A percentile compares a stretch with the other conserved stretches of the same genome.
Conservation (phyloP, 2,113 vertebrate genomes). For the Hydrolagus affinis region DNA sequence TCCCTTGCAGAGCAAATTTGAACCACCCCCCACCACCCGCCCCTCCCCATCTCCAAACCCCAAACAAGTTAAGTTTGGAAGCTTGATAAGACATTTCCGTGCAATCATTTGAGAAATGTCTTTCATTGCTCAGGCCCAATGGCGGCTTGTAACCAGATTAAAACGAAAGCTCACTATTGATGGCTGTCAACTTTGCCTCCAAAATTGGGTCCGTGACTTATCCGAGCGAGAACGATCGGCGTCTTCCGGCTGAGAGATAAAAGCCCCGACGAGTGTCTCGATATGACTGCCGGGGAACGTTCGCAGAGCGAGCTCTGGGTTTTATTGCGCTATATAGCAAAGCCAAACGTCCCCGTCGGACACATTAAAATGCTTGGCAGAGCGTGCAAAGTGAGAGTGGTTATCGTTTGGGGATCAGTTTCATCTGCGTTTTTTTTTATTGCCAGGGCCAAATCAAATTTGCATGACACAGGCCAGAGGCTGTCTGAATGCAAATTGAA, state of each 20-base stretch:
- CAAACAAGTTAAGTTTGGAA: too few species aligned
- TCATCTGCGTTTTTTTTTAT: neutral
- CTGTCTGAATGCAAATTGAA: conserved; percentile 21
- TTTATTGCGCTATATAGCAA: neutral
- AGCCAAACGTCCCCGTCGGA: neutral
- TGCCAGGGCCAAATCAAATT: conserved; percentile 1
- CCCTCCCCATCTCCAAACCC: too few species aligned
- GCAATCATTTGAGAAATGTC: neutral
- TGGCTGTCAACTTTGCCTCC: neutral
- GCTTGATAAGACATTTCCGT: too few species aligned
- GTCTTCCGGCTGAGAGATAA: too few species aligned
- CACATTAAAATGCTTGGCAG: neutral
- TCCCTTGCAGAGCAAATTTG: neutral
- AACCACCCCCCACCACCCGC: too few species aligned
- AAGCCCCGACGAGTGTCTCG: neutral
- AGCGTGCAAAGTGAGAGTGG: neutral
- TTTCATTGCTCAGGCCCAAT: neutral
- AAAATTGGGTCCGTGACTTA: too few species aligned
- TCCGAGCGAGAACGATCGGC: neutral
- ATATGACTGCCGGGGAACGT: neutral
- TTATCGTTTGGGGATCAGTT: neutral
- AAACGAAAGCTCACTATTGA: neutral
- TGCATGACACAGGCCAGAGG: neutral
- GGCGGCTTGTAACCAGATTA: neutral
- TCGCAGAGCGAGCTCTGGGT: neutral